Evolutionary conservation across 2,797 vertebrate species (phyloP).

Genomic region (Emys orbicularis): DNA sequence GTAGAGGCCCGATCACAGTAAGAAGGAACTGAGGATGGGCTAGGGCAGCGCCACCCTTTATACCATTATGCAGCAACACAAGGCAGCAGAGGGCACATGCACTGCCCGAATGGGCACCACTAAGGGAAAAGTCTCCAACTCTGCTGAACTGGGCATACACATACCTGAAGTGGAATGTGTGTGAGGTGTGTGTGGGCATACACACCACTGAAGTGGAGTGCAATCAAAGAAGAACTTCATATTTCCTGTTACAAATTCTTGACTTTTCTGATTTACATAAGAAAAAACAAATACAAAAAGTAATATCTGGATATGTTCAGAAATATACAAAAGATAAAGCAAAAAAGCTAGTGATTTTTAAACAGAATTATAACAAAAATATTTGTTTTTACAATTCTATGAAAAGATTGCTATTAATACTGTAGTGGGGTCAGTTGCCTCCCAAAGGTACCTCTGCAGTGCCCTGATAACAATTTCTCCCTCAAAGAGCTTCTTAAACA

Average conservation of each 20-base stretch:
- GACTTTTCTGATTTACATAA: not conserved
- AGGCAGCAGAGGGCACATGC: not conserved
- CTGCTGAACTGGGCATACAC: not conserved
- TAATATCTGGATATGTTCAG: not conserved
- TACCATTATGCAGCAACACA: not conserved
- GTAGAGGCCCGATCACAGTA: not conserved
- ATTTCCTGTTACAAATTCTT: not conserved
- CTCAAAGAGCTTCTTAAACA: not conserved
- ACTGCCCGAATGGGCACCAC: not conserved
- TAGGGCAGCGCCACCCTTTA: not conserved
- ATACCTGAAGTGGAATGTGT: not conserved
- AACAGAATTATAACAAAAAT: not conserved
- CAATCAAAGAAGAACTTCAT: not conserved
- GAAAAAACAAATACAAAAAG: not conserved
- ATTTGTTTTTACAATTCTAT: not conserved
- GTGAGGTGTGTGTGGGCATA: not conserved
- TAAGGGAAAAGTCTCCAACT: not conserved
- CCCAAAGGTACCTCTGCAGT: not conserved
- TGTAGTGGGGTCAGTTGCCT: not conserved
- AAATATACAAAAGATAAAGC: not conserved
- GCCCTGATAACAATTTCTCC: not conserved
- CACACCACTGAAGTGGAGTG: not conserved
- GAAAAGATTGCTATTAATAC: not conserved
- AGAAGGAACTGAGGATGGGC: not conserved
- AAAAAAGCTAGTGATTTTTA: rapidly evolving